Evolutionary conservation across 2,797 vertebrate genomes (phyloP), one percentile per base, ranked within the genome.

Genomic region (Helostoma temminkii): DNA sequence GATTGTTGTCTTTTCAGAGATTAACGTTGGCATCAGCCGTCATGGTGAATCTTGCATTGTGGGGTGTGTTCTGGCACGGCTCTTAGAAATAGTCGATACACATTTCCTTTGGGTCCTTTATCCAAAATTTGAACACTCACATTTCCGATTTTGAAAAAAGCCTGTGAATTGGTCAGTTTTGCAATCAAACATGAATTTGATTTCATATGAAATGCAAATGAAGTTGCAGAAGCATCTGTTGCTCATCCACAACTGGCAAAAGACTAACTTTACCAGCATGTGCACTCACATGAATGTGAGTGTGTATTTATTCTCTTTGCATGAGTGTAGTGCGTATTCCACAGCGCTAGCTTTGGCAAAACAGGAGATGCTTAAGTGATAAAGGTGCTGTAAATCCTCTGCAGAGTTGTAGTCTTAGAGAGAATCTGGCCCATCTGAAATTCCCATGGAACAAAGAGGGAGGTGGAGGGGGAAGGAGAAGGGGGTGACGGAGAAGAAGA

Each of bases 391-490:
- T 88, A 92, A 93, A 91, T 92, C 88, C 87, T 86, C 76, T 78
- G 78, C 65, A 54, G 82, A 70, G 76, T 90, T 81, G 80, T 80
- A 64, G 81, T 89, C 67, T 77, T 76, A 84, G 55, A 82, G 88
- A 84, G 80, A 87, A 86, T 84, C 79, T 78, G 78, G 73, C 82
- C 78, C 78, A 42, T 81, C 87, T 84, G 79, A 86, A 85, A 88
- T 94, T 93, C 91, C 90, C 93, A 93, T 83, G 76, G 90, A 85
- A 86, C 82, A 85, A 84, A 80, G 66, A 61, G 66, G 74, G 65
- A 62, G 73, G 56, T 12, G 4, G 66, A 25, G 63, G 30, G 7
- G 5, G 21, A 16, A 19, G 42, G 58, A 4, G 48, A 47, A 61
- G 53, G 50, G 37, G 52, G 69, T 36, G 19, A 74, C 50, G 66